Evolutionary conservation across 2,113 vertebrate genomes (phyloP), one percentile per base, ranked within the genome.

Genomic region (Cynopterus brachyotis): DNA sequence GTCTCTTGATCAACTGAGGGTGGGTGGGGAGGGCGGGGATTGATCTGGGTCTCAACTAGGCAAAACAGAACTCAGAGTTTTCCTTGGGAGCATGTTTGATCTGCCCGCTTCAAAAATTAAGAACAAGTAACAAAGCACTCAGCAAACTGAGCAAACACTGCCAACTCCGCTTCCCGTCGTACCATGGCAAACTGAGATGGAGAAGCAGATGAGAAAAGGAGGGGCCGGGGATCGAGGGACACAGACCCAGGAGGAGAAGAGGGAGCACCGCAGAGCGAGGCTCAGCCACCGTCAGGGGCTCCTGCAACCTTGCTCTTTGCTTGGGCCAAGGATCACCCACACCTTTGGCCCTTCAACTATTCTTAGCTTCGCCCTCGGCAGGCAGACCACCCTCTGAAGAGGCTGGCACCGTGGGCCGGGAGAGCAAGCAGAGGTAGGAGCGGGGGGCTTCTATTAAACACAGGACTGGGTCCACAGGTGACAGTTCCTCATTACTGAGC

Each of bases 241-340:
- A 50, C 22, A 8, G n/a, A 30, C 28, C 17, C 1, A 12, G 59
- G 67, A 80, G 81, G 9, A n/a, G 42, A 4, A 17, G 12, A 19
- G 26, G 32, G n/a, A 20, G 20, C 2, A 3, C 17, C 0, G 6
- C 20, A 42, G 67, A 66, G 19, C 2, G 0, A 12, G 17, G 64
- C 64, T 42, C 50, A 6, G 50, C 35, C 73, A 32, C 30, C 73
- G 19, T 80, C 80, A 72, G 30, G 32, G 1, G 64, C 67, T 81
- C 80, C 5, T 3, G 9, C 1, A 6, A 9, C 20, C 62, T n/a
- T 9, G 15, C 40, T 91, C 37, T 50, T 40, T 5, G 16, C 53
- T 2, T 0, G n/a, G 72, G 35, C 47, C 62, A 16, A 42, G 47
- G 0, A 0, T 13, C 0, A 30, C 22, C 64, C 69, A 19, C 42